Conservation (phyloP, 2,888 invertebrate species). For the Dicyrtomina minuta region DNA sequence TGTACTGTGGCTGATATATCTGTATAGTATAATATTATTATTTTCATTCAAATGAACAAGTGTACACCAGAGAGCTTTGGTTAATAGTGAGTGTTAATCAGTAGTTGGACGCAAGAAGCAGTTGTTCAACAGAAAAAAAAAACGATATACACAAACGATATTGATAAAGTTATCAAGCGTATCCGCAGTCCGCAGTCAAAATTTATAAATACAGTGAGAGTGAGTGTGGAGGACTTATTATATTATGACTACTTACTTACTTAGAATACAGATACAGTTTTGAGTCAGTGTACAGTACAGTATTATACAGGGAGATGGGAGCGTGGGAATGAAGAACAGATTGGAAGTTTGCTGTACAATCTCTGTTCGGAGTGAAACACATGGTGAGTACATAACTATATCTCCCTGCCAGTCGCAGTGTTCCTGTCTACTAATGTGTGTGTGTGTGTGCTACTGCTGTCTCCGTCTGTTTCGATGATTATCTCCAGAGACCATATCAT, state of each 20-base stretch:
- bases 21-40: no score
- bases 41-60: no score
- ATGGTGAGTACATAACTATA: slow-evolving; percentile 12
- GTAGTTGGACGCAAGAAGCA: no score
- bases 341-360: slow-evolving; percentile 29
- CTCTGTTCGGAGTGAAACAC: slow-evolving; percentile 6
- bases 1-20: no score
- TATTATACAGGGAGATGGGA: slow-evolving; percentile 19
- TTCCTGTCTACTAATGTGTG: slow-evolving; percentile 8
- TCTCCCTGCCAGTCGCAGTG: neutral
- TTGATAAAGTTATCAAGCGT: slow-evolving; percentile 29
- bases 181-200: slow-evolving; percentile 8
- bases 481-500: slow-evolving; percentile 31
- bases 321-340: slow-evolving; percentile 51
- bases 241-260: no score
- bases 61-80: no score
- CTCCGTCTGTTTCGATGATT: slow-evolving; percentile 7
- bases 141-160: no score
- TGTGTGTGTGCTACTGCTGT: neutral
- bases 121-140: no score
- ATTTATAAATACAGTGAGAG: no score
- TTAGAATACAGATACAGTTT: neutral
- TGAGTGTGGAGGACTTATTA: no score
- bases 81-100: neutral
- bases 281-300: neutral